A percentile compares a stretch with the other conserved stretches of the same genome.
phyloP scores from a whole-genome alignment of 2,113 vertebrate species.

The Seriola aureovittata region DNA sequence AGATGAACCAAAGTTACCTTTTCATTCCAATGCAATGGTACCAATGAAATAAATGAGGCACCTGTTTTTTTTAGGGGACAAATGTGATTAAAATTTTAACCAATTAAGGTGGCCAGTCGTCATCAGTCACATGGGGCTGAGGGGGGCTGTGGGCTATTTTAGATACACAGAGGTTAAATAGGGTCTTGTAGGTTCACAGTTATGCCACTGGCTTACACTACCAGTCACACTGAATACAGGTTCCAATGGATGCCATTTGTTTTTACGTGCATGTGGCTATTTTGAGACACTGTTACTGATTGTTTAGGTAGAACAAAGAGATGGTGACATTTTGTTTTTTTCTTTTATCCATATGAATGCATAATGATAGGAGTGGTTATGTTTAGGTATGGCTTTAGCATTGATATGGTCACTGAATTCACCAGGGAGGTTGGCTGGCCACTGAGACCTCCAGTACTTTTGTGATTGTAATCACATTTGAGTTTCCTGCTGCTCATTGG shows the following conservation, averaged over 20 bases:
- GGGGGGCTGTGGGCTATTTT: too few species aligned
- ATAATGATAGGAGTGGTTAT: not conserved
- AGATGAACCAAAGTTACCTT: not conserved
- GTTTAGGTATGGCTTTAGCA: not conserved
- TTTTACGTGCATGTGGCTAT: not conserved
- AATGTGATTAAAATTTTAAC: not conserved
- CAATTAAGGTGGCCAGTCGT: not conserved
- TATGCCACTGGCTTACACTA: too few species aligned
- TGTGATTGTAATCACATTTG: too few species aligned
- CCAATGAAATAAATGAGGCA: not conserved
- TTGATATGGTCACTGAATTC: too few species aligned
- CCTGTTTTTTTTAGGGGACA: not conserved
- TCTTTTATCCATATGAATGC: too few species aligned
- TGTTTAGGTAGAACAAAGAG: too few species aligned
- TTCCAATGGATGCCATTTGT: not conserved
- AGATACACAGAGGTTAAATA: too few species aligned
- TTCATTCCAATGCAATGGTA: not conserved
- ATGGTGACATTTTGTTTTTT: too few species aligned
- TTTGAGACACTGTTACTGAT: not conserved
- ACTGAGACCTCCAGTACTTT: too few species aligned
- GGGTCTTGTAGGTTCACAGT: too few species aligned
- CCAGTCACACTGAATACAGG: not conserved
- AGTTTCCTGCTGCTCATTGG: too few species aligned
- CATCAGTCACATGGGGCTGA: not conserved
- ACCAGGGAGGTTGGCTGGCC: too few species aligned